Conservation (phyloP, 1,140 invertebrate genomes). For the Hyles euphorbiae region DNA sequence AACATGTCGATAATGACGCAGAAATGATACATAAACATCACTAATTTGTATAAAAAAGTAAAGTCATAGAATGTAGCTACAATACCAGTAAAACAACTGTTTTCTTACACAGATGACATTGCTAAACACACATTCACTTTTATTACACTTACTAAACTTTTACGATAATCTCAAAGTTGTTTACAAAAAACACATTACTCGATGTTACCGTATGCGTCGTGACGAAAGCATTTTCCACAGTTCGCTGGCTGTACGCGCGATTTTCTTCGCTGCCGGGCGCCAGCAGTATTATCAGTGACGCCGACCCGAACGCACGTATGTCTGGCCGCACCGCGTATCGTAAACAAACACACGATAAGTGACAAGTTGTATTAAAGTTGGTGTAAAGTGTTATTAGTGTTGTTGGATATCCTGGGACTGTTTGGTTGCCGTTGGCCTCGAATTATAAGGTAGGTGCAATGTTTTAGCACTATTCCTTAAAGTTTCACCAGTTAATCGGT, state of each 20-base stretch:
- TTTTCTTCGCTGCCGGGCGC: conserved; percentile 31
- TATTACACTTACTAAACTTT: too few relatives aligned
- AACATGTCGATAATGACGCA: too few relatives aligned
- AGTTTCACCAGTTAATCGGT: conserved; percentile 5
- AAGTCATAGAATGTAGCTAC: too few relatives aligned
- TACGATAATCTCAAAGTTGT: background rate
- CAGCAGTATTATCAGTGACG: conserved; percentile 18
- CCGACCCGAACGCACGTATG: conserved; percentile 12
- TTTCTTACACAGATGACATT: too few relatives aligned
- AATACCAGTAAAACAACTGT: too few relatives aligned
- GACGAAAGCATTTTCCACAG: conserved; percentile 47
- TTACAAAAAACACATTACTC: conserved; percentile 6
- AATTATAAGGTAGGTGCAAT: background rate
- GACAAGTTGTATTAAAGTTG: background rate
- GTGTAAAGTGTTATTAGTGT: background rate
- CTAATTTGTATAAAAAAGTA: too few relatives aligned
- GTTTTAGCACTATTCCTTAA: background rate
- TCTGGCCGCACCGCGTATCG: conserved; percentile 8
- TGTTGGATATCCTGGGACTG: background rate
- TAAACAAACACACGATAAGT: conserved; percentile 21
- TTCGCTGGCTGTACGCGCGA: conserved; percentile 23
- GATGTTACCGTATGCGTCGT: conserved; percentile 3
- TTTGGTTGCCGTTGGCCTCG: conserved; percentile 1
- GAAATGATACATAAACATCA: too few relatives aligned
- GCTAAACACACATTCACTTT: too few relatives aligned